Base-by-base conservation (phyloP, 92 coral and sea anemone genomes). In the Epizoanthus rinbou region DNA sequence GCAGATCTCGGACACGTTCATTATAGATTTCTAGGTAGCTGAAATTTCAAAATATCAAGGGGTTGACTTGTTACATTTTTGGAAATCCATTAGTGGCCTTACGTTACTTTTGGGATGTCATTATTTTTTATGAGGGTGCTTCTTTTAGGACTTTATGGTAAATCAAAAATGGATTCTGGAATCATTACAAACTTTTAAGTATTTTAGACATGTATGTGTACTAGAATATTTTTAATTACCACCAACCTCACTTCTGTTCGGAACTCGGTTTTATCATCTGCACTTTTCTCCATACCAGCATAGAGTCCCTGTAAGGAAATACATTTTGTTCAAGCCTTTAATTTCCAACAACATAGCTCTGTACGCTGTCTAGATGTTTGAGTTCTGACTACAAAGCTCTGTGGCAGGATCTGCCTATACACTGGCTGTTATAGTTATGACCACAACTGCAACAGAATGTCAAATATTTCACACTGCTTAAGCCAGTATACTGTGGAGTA, bases 221-320 rank as follows among this genome's bases (percentile, higher is more conserved):
- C 31, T 28, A 28, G 31, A 28, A 28, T 28, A 16, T 73, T 73
- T 0, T 43, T 43, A 18, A 73, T 5, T 53, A 43, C 53, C 6
- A 53, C 81, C 17, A 79, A 96, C 99, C 99, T 96, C 85, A 96
- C 99, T 96, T 96, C 98, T 84, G 99, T 96, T 68, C 98, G 85
- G 57, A 90, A 96, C 67, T 96, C 99, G 53, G 93, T 96, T 76
- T 96, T 94, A 47, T 90, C 93, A 82, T 94, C 98, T 7, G 88
- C 87, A 71, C 92, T 87, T 10, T 92, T 81, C 43, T 92, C 88
- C 99, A 96, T 96, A 15, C 98, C 91, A 11, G 90, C 67, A 83
- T 94, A 96, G 78, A 96, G 84, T 8, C 99, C 99, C 99, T 96
- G 66, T 21, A 52, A 73, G 37, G 25, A 16, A 57, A n/a, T 33